Conservation (phyloP, 1,140 invertebrate genomes). For the Probaryconus sp. region DNA sequence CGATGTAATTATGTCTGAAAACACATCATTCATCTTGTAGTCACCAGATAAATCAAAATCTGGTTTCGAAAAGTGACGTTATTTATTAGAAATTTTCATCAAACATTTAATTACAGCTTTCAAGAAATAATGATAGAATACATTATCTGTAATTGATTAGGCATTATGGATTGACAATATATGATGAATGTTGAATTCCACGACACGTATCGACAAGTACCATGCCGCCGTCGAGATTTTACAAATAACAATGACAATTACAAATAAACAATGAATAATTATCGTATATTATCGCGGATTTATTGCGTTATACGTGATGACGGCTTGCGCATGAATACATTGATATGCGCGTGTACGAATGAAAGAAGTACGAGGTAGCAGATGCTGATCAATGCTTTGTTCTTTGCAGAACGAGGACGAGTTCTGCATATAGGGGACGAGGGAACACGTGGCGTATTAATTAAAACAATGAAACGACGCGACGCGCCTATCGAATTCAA, state of each 20-base stretch:
- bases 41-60: no score
- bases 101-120: slow-evolving; percentile 17
- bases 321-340: slow-evolving; percentile 55
- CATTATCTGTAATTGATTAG: slow-evolving; percentile 47
- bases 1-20: no score
- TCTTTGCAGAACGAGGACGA: slow-evolving; percentile 62
- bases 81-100: background rate
- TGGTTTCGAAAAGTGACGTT: background rate
- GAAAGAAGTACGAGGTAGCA: slow-evolving; percentile 64
- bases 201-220: slow-evolving; percentile 9
- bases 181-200: slow-evolving; percentile 31
- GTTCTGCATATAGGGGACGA: slow-evolving; percentile 61
- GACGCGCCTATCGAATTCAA: slow-evolving; percentile 63
- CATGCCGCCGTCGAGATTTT: slow-evolving; percentile 26
- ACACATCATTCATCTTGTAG: no score
- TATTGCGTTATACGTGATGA: slow-evolving; percentile 52
- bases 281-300: slow-evolving; percentile 61
- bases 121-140: slow-evolving; percentile 19
- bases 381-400: slow-evolving; percentile 65
- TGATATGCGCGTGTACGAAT: slow-evolving; percentile 53
- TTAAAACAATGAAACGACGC: slow-evolving; percentile 65
- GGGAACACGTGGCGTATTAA: slow-evolving; percentile 64
- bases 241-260: slow-evolving; percentile 54
- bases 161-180: slow-evolving; percentile 26
- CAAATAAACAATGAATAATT: slow-evolving; percentile 61